Base-by-base conservation (phyloP, 2,113 vertebrate genomes). In the Seriola aureovittata region DNA sequence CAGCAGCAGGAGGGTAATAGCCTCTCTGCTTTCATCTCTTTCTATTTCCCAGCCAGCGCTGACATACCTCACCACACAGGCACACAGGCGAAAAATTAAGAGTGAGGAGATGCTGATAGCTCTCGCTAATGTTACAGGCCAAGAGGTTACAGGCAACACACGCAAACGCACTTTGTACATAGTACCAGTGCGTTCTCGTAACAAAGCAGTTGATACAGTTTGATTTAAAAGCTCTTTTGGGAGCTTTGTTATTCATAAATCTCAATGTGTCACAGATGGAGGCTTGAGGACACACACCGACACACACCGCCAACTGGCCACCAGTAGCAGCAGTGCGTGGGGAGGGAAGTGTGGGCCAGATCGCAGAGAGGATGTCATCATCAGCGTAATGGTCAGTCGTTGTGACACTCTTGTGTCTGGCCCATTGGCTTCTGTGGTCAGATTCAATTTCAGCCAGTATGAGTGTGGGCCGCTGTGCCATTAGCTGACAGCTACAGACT, bases 1-100 rank as follows among this genome's bases (percentile, higher is more conserved):
- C 71, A 90, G 78, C 92, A 93, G 91, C 90, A 80, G 94, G 94
- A 88, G 91, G 92, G 77, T 91, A 92, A 95, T 94, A 78, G 93
- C 87, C 92, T 93, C 83, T 85, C 88, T 85, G 83, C 90, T 89
- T 92, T 92, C 89, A 82, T 89, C 71, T 77, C 70, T 72, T 85
- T 82, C 85, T 91, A 69, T 93, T 87, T 93, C 88, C 89, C 90
- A 92, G 85, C 85, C 91, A 92, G 89, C 48, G 69, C 73, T 86
- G 91, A 92, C 90, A 94, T 92, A 93, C 89, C 91, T 94, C 89
- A 86, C 72, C 92, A 89, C 85, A 89, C 89, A 93, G 89, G 90
- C 93, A 94, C 92, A 92, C 91, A 93, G 92, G 92, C 93, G 92
- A 91, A 91, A 95, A 94, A 94, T 94, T 93, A 94, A 92, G 89